Base-by-base conservation (phyloP, 2,113 vertebrate species). In the Dasyornis broadbenti region DNA sequence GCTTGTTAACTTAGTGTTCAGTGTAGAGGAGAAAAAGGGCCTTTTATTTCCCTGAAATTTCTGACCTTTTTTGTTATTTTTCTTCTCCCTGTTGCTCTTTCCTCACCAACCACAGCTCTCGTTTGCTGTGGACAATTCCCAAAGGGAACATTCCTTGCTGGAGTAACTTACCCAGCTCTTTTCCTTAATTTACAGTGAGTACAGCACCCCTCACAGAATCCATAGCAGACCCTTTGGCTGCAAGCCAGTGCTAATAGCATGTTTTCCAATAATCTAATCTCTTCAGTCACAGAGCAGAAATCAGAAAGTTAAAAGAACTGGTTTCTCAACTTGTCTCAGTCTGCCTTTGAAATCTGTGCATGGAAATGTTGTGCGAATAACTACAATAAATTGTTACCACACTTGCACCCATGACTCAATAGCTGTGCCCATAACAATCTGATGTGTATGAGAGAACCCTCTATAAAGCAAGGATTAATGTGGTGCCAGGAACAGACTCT, bases 231-330 rank as follows among this genome's bases (percentile, higher is more conserved):
- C 53, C 40, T 71, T 77, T 95, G 95, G 93, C 92, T 3, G 9
- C 40, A 75, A 81, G 95, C 95, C 96, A 96, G 71, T 4, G 64
- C 52, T 94, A 90, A 95, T 79, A 92, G 75, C 66, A 42, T 90
- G 82, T 92, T 96, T 94, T 94, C 93, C 94, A 96, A 95, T 94
- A 91, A 93, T 95, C 90, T 93, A 93, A 97, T 95, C 90, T 97
- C 63, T 85, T 73, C 73, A 86, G 89, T 60, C 84, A 65, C 73
- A 77, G 72, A 77, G 75, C 35, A 95, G 94, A 94, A 95, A 91
- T 95, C 70, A 73, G 75, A 95, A 80, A 88, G 79, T 85, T 92
- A 56, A 82, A 95, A 91, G 92, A 94, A 83, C 60, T 49, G 59
- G 49, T 75, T 95, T 93, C 90, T 77, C 85, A 73, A 18, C 76